Base-by-base conservation (phyloP, 1,140 invertebrate species). In the Pseudomyrmex dendroicus region DNA sequence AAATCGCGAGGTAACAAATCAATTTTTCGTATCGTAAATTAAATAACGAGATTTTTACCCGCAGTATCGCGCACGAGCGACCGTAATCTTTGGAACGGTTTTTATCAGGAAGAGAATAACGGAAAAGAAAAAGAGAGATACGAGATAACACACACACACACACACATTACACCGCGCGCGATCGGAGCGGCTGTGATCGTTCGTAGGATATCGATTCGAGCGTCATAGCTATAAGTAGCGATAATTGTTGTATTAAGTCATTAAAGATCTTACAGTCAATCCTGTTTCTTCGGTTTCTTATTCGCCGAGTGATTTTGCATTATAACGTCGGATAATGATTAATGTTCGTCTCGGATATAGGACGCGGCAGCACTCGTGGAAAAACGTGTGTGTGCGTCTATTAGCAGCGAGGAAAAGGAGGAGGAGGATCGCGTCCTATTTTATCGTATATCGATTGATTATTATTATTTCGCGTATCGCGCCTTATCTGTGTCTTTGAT, bases 181-280 rank as follows among this genome's bases (percentile, higher is more conserved):
- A 62, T 20, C 35, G 5, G 12, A 9, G n/a, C 17, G 62, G 22
- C 48, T 25, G 25, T 25, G 2, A 25, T 3, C 1, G 9, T 15
- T 52, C 2, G 10, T 54, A 59, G 12, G 0, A 25, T 25, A 54
- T 35, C 50, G 67, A 61, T 50, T 4, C 48, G 35, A 35, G 10
- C 44, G n/a, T 76, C 44, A 68, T 35, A 12, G 13, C 48, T 10
- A 76, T 74, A 57, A 83, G 68, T 61, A 46, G n/a, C 22, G 12
- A 46, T 57, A 72, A 76, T 68, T 85, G 50, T 46, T 7, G 22
- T n/a, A n/a, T 68, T 22, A 25, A 13, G 68, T 77, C 48, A 68
- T 77, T 56, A 54, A 35, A n/a, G 13, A 68, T 20, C 4, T 35
- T 3, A n/a, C 20, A 63, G 2, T 67, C 67, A 9, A 22, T 77